Evolutionary conservation across 2,888 invertebrate species (phyloP).

Genomic region (Lysandra coridon): DNA sequence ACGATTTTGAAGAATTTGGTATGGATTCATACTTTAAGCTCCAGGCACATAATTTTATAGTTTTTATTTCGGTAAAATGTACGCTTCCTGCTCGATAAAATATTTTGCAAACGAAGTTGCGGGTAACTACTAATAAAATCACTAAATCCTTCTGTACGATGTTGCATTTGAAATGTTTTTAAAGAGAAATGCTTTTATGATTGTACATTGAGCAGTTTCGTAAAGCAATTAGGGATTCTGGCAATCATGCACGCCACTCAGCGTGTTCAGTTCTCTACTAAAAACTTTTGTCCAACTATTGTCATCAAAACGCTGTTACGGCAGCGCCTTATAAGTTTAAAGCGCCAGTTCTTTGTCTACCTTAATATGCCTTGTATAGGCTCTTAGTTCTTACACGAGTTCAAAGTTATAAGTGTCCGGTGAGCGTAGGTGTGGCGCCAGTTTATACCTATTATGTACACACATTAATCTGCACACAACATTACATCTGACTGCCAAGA

Average conservation of each 20-base stretch:
- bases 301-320: not conserved
- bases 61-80: too few relatives aligned
- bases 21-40: too few relatives aligned
- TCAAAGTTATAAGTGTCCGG: not conserved
- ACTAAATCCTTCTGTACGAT: too few relatives aligned
- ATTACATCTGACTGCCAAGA: slow-evolving; percentile 45
- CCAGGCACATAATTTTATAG: too few relatives aligned
- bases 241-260: too few relatives aligned
- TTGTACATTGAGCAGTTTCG: not conserved
- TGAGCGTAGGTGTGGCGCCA: slow-evolving; percentile 29
- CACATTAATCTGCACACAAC: slow-evolving; percentile 47
- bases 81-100: too few relatives aligned
- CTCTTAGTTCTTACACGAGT: not conserved
- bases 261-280: not conserved
- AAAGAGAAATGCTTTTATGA: not conserved
- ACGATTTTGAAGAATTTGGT: too few relatives aligned
- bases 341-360: not conserved
- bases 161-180: not conserved
- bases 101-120: too few relatives aligned
- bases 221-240: not conserved
- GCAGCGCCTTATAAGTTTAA: too few relatives aligned
- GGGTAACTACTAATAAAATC: too few relatives aligned
- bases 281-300: not conserved
- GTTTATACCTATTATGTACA: slow-evolving; percentile 42
- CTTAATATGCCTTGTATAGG: not conserved